Percentiles rank a stretch among this genome's conserved stretches.
These are phyloP conservation scores for Boleophthalmus pectinirostris DNA, from an alignment of 2,113 vertebrate genomes.

Conservation along the genomic window DNA sequence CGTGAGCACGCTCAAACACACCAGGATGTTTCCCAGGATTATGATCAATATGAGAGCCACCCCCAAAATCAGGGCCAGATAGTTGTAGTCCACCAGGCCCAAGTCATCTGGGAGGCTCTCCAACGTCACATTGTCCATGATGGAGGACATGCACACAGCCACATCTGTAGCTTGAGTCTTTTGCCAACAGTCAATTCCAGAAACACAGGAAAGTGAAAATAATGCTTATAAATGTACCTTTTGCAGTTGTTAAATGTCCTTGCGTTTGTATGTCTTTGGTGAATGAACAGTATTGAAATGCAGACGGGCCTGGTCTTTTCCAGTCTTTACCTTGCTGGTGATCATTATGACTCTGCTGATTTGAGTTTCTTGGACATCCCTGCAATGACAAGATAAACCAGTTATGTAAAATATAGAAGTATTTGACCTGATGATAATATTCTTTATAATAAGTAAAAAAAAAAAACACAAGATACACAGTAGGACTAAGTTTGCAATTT, in stretches of 20 bases:
- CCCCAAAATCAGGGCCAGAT: slow-evolving; percentile 69
- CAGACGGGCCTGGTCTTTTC: not conserved
- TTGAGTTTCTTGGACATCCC: not conserved
- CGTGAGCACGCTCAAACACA: slow-evolving; percentile 77
- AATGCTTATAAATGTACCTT: not conserved
- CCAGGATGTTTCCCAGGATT: slow-evolving; percentile 77
- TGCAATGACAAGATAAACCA: not conserved
- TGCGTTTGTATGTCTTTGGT: not conserved
- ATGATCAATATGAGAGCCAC: slow-evolving; percentile 73
- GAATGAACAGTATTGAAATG: not conserved
- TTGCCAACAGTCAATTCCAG: not conserved
- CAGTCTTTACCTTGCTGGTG: not conserved
- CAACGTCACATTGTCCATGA: slow-evolving; percentile 70
- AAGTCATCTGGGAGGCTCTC: slow-evolving; percentile 24
- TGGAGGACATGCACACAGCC: slow-evolving; percentile 45
- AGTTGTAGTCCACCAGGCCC: slow-evolving; percentile 60
- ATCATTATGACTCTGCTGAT: not conserved
- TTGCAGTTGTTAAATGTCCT: slow-evolving; percentile 17
- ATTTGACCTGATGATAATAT: not conserved
- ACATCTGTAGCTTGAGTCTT: slow-evolving; percentile 46
- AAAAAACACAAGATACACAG: no score
- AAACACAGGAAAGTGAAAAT: no score
- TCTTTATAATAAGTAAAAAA: no score
- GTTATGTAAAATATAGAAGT: not conserved
- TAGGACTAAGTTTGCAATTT: no score